These are phyloP conservation scores for Cepaea hortensis DNA, from an alignment of 2,888 invertebrate genomes.

Conservation along the genomic window DNA sequence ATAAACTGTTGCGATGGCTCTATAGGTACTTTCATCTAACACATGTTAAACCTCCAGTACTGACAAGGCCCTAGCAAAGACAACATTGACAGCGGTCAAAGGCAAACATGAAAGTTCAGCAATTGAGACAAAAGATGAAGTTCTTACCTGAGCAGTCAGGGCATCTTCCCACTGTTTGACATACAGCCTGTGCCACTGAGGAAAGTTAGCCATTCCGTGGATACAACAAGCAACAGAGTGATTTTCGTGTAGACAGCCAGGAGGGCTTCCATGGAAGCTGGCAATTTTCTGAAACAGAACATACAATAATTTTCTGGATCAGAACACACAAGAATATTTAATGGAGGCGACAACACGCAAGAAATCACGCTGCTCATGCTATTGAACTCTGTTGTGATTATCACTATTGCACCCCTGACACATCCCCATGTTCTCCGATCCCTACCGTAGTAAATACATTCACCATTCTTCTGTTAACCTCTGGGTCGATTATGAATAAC, in stretches of 20 bases:
- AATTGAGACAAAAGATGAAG: background rate
- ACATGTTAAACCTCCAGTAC: too few relatives aligned
- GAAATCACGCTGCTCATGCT: background rate
- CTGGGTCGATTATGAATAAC: too few relatives aligned
- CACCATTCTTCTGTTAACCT: too few relatives aligned
- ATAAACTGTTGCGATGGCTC: too few relatives aligned
- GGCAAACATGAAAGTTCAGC: too few relatives aligned
- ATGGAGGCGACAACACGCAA: background rate
- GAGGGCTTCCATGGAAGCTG: constrained; percentile 53
- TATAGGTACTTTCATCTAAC: too few relatives aligned
- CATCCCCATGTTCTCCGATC: too few relatives aligned
- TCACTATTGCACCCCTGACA: too few relatives aligned
- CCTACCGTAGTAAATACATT: too few relatives aligned
- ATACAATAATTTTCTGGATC: background rate
- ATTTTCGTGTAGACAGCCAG: constrained; percentile 44
- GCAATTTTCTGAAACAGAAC: constrained; percentile 40
- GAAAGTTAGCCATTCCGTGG: constrained; percentile 57
- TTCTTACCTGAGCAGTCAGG: constrained; percentile 24
- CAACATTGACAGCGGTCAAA: too few relatives aligned
- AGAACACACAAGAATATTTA: background rate
- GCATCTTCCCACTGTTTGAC: constrained; percentile 49
- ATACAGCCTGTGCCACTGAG: constrained; percentile 57
- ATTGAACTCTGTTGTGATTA: background rate
- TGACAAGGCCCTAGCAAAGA: too few relatives aligned
- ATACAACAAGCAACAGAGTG: constrained; percentile 52